Percentiles rank a stretch among this genome's conserved stretches.
These are phyloP conservation scores for Leucopsar rothschildi DNA, from an alignment of 2,113 vertebrate species.

Conservation along the genomic window DNA sequence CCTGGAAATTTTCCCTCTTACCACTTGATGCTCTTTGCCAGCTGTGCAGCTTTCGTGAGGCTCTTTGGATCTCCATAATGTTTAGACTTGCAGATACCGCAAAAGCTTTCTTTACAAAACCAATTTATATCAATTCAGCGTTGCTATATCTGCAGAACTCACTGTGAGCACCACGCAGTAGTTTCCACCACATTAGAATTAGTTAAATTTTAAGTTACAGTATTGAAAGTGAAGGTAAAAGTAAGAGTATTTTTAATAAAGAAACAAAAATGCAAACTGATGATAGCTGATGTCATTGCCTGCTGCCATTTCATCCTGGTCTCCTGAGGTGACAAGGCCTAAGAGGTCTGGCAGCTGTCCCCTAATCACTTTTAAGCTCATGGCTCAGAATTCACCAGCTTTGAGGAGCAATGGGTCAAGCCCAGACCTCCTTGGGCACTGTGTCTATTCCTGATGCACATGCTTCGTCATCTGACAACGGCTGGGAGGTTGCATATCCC, in stretches of 20 bases:
- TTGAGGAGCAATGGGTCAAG: not conserved
- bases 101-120: not conserved
- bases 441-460: accelerated
- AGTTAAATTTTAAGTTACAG: not conserved
- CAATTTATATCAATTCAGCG: not conserved
- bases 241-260: not conserved
- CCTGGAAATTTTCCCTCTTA: not conserved
- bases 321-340: not conserved
- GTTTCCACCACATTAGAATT: not conserved
- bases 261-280: not conserved
- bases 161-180: not conserved
- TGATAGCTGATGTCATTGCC: not conserved
- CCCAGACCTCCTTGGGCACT: not conserved
- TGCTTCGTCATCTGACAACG: not conserved
- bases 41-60: not conserved
- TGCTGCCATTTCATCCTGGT: not conserved
- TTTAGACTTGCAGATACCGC: not conserved
- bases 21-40: not conserved
- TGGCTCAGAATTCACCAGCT: not conserved
- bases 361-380: not conserved
- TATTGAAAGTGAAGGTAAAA: not conserved
- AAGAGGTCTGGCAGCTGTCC: not conserved
- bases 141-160: not conserved
- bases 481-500: not conserved
- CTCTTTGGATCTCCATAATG: not conserved